Percentiles rank a stretch among this genome's conserved stretches.
Conservation (phyloP, 37 sponge, comb jelly and placozoan genomes). For the Chondrilla cf. caribensis region DNA sequence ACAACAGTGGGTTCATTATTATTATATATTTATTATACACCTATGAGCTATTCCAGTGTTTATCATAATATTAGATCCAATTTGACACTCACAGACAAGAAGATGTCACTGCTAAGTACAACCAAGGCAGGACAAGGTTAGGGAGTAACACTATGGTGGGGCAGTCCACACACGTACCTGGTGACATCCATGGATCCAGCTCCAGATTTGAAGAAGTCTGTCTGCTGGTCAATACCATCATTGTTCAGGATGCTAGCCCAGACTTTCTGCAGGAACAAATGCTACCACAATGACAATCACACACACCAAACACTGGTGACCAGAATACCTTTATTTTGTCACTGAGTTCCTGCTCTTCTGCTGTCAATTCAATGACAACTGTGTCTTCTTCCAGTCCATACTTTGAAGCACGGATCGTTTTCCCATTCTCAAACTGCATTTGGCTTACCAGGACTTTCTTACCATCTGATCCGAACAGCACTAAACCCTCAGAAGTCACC, state of each 20-base stretch:
- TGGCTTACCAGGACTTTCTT: conserved; percentile 78
- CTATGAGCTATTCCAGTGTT: no score
- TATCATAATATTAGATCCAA: no score
- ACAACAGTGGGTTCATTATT: no score
- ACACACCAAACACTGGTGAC: no score
- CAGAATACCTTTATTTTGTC: conserved; percentile 43
- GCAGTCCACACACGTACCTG: no score
- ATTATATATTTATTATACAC: no score
- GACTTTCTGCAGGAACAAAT: conserved; percentile 10
- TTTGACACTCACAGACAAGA: no score
- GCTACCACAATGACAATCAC: not conserved
- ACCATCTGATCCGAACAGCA: conserved; percentile 75
- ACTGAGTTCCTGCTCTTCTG: conserved; percentile 70
- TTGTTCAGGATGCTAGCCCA: conserved; percentile 76
- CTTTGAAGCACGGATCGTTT: conserved; percentile 74
- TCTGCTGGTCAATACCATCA: conserved; percentile 65
- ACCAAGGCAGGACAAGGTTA: no score
- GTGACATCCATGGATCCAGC: conserved; percentile 92
- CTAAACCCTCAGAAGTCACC: conserved; percentile 69
- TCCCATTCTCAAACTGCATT: conserved; percentile 84
- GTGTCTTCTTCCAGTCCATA: conserved; percentile 64
- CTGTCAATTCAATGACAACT: conserved; percentile 65
- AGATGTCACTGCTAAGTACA: no score
- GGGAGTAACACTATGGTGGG: no score
- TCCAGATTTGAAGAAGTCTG: conserved; percentile 92